These are phyloP conservation scores for Notoglanidium macrostoma DNA, from an alignment of 2,797 vertebrate genomes.

Conservation along the genomic window DNA sequence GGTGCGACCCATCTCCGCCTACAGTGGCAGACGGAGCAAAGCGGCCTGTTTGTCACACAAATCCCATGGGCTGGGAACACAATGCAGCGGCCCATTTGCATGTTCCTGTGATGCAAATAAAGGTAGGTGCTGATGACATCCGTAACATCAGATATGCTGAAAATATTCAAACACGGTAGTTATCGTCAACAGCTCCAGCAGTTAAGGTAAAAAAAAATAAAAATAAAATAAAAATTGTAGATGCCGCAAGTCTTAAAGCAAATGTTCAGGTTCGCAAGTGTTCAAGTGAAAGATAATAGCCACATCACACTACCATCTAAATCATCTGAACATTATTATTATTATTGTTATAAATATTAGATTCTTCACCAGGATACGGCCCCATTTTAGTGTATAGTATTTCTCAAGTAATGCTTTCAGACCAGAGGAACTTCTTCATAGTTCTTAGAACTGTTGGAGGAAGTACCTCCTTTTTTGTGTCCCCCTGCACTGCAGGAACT, in stretches of 20 bases:
- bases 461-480: too few species aligned
- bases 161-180: neutral
- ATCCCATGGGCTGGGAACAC: conserved; percentile 11
- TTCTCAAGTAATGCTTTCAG: neutral
- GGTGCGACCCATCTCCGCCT: conserved; percentile 3
- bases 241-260: neutral
- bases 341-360: neutral
- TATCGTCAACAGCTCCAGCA: neutral
- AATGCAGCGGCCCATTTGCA: conserved; percentile 31
- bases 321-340: neutral
- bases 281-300: neutral
- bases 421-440: too few species aligned
- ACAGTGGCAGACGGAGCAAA: conserved; percentile 33
- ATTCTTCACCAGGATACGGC: neutral
- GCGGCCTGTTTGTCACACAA: neutral
- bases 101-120: conserved; percentile 49
- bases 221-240: neutral
- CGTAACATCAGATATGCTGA: conserved; percentile 18
- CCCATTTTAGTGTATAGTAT: neutral
- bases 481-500: too few species aligned
- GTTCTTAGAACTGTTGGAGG: too few species aligned
- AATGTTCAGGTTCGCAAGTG: neutral
- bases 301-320: neutral
- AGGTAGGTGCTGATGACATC: conserved; percentile 19
- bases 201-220: neutral